Evolutionary conservation across 2,888 invertebrate species (phyloP).

Genomic region (Nesidiocoris tenuis): DNA sequence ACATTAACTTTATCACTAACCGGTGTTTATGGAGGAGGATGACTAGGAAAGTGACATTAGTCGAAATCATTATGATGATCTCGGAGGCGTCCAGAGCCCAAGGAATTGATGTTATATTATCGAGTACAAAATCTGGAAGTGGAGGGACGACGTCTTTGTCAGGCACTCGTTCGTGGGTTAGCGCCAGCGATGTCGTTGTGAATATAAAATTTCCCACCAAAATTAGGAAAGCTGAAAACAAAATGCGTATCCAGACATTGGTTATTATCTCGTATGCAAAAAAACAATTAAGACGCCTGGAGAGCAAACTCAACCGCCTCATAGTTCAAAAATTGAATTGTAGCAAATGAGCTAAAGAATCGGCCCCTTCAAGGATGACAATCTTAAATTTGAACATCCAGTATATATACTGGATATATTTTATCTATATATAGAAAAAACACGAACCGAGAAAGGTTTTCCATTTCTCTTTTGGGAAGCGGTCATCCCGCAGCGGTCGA

Average conservation of each 20-base stretch:
- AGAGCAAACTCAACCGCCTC: too few relatives aligned
- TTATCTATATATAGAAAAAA: too few relatives aligned
- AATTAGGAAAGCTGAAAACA: constrained; percentile 61
- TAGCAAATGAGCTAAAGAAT: too few relatives aligned
- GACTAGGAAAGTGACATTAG: constrained; percentile 72
- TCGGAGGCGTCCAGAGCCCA: constrained; percentile 84
- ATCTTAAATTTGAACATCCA: too few relatives aligned
- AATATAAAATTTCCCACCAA: constrained; percentile 65
- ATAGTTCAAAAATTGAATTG: too few relatives aligned
- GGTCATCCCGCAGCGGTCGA: constrained; percentile 70
- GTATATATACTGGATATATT: too few relatives aligned
- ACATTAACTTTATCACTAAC: too few relatives aligned
- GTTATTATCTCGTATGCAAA: too few relatives aligned
- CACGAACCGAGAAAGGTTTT: constrained; percentile 68
- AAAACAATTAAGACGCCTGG: too few relatives aligned
- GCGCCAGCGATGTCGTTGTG: constrained; percentile 71
- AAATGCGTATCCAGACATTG: too few relatives aligned
- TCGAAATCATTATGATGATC: constrained; percentile 79
- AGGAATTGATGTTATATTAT: constrained; percentile 68
- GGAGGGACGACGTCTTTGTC: constrained; percentile 71
- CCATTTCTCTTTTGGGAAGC: constrained; percentile 81
- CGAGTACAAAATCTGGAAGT: constrained; percentile 79
- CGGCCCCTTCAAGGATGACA: too few relatives aligned
- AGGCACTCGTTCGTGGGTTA: constrained; percentile 87
- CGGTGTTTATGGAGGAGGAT: constrained; percentile 84